Evolutionary conservation across 2,888 invertebrate genomes (phyloP).

Genomic region (Agrotis puta): DNA sequence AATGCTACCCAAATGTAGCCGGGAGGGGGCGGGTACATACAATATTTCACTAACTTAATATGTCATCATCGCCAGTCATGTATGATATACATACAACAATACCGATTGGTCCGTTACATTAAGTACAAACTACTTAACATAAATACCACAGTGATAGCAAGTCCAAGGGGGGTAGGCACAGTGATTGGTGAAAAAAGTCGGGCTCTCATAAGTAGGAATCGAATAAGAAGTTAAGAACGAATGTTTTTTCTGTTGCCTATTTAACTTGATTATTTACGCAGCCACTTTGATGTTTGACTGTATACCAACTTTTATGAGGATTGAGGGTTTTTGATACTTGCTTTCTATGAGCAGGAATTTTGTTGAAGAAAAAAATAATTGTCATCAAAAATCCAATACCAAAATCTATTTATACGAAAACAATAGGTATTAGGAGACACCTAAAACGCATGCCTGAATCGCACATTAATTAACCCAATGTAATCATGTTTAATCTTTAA

Average conservation of each 20-base stretch:
- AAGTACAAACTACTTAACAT: slow-evolving; percentile 42
- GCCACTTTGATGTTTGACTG: slow-evolving; percentile 64
- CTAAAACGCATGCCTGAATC: too few relatives aligned
- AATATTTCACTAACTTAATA: background rate
- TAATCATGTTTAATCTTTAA: too few relatives aligned
- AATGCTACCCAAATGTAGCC: too few relatives aligned
- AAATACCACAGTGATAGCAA: slow-evolving; percentile 41
- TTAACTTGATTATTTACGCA: slow-evolving; percentile 81
- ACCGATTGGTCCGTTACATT: slow-evolving; percentile 12
- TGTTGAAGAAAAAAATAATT: background rate
- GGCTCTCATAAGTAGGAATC: slow-evolving; percentile 65
- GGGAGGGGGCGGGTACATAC: too few relatives aligned
- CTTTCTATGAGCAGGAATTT: background rate
- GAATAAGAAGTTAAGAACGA: slow-evolving; percentile 60
- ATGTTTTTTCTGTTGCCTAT: slow-evolving; percentile 70
- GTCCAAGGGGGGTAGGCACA: slow-evolving; percentile 58
- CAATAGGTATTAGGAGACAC: too few relatives aligned
- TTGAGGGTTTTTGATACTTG: slow-evolving; percentile 57
- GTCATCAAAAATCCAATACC: background rate
- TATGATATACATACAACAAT: background rate
- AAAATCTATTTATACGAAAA: too few relatives aligned
- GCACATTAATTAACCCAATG: too few relatives aligned
- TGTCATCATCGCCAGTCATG: background rate
- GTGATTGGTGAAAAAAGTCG: slow-evolving; percentile 59
- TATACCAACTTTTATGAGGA: slow-evolving; percentile 20